Conservation (phyloP, 2,797 vertebrate species). For the Lithobates sylvaticus region DNA sequence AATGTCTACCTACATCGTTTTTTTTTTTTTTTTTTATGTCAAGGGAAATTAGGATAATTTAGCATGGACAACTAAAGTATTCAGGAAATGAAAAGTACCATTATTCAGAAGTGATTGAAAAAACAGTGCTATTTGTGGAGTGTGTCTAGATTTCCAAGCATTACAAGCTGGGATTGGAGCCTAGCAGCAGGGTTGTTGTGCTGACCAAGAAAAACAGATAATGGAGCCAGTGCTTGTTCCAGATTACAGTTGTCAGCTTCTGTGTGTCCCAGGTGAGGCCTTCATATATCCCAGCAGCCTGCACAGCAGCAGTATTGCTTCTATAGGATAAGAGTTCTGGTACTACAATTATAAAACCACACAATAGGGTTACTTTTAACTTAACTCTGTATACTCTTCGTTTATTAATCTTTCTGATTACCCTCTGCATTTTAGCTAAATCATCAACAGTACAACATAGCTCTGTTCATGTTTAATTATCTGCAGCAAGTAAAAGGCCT, state of each 20-base stretch:
- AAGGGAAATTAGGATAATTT: not conserved
- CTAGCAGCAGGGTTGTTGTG: conserved; percentile 1
- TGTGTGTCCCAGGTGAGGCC: conserved; percentile 45
- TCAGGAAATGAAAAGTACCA: not conserved
- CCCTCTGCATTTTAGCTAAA: too few species aligned
- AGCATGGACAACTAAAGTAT: not conserved
- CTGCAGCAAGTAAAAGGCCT: too few species aligned
- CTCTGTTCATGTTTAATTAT: too few species aligned
- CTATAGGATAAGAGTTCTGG: not conserved
- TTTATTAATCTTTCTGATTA: too few species aligned
- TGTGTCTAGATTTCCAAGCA: conserved; percentile 15
- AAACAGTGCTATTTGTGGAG: conserved; percentile 24
- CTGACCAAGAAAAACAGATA: conserved; percentile 43
- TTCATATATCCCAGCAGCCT: not conserved
- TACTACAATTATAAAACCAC: not conserved
- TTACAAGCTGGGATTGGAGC: conserved; percentile 10
- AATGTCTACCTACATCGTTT: too few species aligned
- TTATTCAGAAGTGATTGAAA: conserved; percentile 33
- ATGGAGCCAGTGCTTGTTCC: conserved; percentile 20
- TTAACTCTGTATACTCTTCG: too few species aligned
- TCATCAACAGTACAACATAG: too few species aligned
- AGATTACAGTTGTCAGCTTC: conserved; percentile 25
- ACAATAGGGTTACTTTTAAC: not conserved
- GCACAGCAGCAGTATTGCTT: not conserved
- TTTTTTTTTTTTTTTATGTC: not conserved